Evolutionary conservation across 1,140 invertebrate genomes (phyloP).

Genomic region (Microvelia longipes): DNA sequence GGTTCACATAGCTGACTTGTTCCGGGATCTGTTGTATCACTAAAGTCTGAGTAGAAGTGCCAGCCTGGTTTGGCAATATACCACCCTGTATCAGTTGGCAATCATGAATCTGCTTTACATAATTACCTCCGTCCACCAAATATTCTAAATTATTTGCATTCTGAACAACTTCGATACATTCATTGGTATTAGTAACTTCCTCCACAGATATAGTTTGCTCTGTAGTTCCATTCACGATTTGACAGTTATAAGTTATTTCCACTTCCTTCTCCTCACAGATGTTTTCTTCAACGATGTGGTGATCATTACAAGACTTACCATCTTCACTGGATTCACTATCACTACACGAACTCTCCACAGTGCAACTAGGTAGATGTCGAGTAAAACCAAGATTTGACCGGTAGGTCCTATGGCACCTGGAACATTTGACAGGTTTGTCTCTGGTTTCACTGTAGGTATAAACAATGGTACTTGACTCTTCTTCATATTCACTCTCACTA

Average conservation of each 20-base stretch:
- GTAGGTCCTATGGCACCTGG: conserved; percentile 74
- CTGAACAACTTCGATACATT: neutral
- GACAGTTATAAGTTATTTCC: neutral
- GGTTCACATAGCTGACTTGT: conserved; percentile 45
- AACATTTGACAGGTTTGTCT: conserved; percentile 67
- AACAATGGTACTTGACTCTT: neutral
- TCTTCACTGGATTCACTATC: conserved; percentile 43
- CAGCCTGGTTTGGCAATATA: neutral
- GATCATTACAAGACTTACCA: conserved; percentile 8
- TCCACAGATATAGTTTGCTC: neutral
- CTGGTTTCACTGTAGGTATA: conserved; percentile 31
- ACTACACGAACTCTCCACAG: conserved; percentile 49
- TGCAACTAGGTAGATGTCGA: conserved; percentile 59
- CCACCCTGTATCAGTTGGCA: neutral
- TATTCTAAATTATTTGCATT: neutral
- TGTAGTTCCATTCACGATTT: neutral
- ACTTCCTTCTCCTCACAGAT: neutral
- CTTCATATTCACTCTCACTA: conserved; percentile 16
- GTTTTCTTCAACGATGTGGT: neutral
- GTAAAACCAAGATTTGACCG: conserved; percentile 72
- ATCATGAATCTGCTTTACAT: neutral
- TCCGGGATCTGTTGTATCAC: conserved; percentile 49
- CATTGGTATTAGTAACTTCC: neutral
- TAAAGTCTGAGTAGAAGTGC: conserved; percentile 34
- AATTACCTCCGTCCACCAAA: neutral